Evolutionary conservation across 2,113 vertebrate genomes (phyloP).

Genomic region (Chionodraco myersi): DNA sequence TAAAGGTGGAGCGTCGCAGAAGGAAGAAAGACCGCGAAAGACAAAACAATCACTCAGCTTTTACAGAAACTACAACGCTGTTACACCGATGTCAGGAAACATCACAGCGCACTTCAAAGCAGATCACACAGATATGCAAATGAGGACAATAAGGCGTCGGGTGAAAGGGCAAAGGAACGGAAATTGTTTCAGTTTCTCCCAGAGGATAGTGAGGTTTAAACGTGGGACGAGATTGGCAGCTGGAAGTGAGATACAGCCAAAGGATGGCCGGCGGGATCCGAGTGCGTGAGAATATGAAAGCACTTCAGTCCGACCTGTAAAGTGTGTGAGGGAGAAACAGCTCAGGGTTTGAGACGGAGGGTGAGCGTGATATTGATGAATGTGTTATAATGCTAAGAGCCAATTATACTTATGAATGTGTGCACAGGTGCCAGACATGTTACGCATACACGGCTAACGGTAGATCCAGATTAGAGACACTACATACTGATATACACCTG

Average conservation of each 20-base stretch:
- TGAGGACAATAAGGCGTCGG: slow-evolving; percentile 61
- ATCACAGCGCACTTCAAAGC: slow-evolving; percentile 63
- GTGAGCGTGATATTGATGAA: too few relatives aligned
- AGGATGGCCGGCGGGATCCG: slow-evolving; percentile 63
- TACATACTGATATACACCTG: too few relatives aligned
- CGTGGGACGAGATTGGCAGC: slow-evolving; percentile 67
- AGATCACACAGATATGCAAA: slow-evolving; percentile 63
- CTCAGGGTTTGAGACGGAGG: too few relatives aligned
- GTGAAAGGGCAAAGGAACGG: slow-evolving; percentile 64
- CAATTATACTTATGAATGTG: too few relatives aligned
- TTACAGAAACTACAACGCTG: slow-evolving; percentile 26
- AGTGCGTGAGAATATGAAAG: slow-evolving; percentile 56
- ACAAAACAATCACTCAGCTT: slow-evolving; percentile 40
- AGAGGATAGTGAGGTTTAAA: slow-evolving; percentile 63
- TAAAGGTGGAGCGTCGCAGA: slow-evolving; percentile 20
- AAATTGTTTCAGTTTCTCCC: slow-evolving; percentile 73
- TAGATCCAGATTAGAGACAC: too few relatives aligned
- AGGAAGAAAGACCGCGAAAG: slow-evolving; percentile 10
- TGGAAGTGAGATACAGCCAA: slow-evolving; percentile 38
- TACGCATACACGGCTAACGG: too few relatives aligned
- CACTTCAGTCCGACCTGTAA: slow-evolving; percentile 60
- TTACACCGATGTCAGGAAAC: slow-evolving; percentile 64
- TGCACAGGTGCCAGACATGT: too few relatives aligned
- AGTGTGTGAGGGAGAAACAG: slow-evolving; percentile 20
- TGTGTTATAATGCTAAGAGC: too few relatives aligned